A percentile compares a stretch with the other conserved stretches of the same genome.
These are phyloP conservation scores for Anagrus nilaparvatae DNA, from an alignment of 1,140 invertebrate genomes.

Conservation along the genomic window DNA sequence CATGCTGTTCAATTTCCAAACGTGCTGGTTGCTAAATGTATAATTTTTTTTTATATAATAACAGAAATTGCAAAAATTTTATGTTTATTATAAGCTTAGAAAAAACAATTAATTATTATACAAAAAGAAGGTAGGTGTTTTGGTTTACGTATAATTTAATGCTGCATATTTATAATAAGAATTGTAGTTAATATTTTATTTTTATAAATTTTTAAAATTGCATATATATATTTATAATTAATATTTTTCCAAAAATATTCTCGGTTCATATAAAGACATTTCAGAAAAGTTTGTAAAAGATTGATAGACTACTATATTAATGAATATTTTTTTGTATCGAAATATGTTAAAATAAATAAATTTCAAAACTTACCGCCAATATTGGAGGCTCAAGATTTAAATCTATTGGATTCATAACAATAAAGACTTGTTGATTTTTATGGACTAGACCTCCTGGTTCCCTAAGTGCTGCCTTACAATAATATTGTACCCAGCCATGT, in stretches of 20 bases:
- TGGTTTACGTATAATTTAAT: too few relatives aligned
- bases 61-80: too few relatives aligned
- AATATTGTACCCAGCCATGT: constrained; percentile 94
- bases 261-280: background rate
- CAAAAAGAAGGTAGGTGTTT: too few relatives aligned
- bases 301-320: background rate
- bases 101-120: too few relatives aligned
- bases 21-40: constrained; percentile 75
- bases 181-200: too few relatives aligned
- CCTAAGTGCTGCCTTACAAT: constrained; percentile 79
- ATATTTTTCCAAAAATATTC: too few relatives aligned
- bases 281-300: background rate
- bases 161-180: too few relatives aligned
- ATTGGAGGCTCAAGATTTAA: constrained; percentile 82
- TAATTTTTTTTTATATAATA: too few relatives aligned
- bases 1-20: constrained; percentile 80
- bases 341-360: background rate
- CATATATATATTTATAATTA: too few relatives aligned
- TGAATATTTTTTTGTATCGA: background rate
- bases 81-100: too few relatives aligned
- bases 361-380: constrained; percentile 67
- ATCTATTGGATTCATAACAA: constrained; percentile 93
- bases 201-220: too few relatives aligned
- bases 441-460: constrained; percentile 85
- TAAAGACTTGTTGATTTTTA: constrained; percentile 94